Conservation (phyloP, 1,140 invertebrate species). For the Plutomurus gul region DNA sequence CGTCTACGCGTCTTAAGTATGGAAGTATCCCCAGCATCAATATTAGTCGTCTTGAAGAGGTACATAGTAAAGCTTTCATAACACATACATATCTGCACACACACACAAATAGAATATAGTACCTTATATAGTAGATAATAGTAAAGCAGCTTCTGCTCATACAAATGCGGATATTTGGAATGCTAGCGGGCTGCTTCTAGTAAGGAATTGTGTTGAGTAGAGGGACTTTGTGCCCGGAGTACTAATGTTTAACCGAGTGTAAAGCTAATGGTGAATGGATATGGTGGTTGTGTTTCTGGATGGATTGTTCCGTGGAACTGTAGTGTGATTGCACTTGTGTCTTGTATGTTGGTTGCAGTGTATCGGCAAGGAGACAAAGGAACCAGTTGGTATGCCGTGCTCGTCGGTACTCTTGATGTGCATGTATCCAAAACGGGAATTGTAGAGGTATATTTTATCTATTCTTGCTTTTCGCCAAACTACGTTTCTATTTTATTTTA, state of each 20-base stretch:
- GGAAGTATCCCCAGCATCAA: too few species aligned
- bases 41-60: too few species aligned
- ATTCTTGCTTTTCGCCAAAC: background rate
- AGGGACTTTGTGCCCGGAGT: background rate
- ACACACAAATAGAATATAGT: too few species aligned
- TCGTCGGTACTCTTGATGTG: slow-evolving; percentile 71
- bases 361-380: slow-evolving; percentile 77
- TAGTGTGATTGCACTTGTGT: background rate
- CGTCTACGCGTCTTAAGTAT: too few species aligned
- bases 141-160: too few species aligned
- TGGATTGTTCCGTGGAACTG: background rate
- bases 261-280: slow-evolving; percentile 9
- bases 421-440: slow-evolving; percentile 54
- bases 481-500: background rate
- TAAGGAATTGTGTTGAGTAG: slow-evolving; percentile 10
- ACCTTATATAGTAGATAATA: too few species aligned
- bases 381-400: slow-evolving; percentile 76
- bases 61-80: too few species aligned
- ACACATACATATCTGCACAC: too few species aligned
- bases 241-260: slow-evolving; percentile 3
- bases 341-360: slow-evolving; percentile 61
- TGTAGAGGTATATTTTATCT: slow-evolving; percentile 49
- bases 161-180: background rate
- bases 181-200: background rate
- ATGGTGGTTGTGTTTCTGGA: background rate